A percentile compares a stretch with the other conserved stretches of the same genome.
phyloP scores from a whole-genome alignment of 2,888 invertebrate genomes.

The Tipula lateralis region DNA sequence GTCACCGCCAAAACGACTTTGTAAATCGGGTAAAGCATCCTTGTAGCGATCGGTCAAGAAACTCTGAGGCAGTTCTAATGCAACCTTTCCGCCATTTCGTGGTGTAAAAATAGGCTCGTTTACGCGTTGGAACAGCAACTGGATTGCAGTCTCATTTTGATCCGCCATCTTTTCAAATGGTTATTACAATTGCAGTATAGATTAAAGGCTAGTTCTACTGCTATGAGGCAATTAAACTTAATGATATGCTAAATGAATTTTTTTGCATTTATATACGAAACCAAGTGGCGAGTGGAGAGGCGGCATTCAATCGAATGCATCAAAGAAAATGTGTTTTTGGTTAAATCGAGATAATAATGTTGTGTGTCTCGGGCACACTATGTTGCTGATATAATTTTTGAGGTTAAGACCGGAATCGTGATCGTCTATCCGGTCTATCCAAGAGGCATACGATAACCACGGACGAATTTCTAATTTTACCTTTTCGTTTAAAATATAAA shows the following conservation, averaged over 20 bases:
- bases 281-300: not conserved
- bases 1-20: slow-evolving; percentile 41
- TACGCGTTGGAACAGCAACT: slow-evolving; percentile 44
- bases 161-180: not conserved
- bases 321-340: not conserved
- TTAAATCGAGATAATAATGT: not conserved
- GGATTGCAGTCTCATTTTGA: not conserved
- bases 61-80: slow-evolving; percentile 45
- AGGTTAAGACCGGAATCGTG: not conserved
- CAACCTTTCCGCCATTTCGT: slow-evolving; percentile 43
- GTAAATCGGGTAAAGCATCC: slow-evolving; percentile 40
- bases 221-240: not conserved
- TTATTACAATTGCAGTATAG: not conserved
- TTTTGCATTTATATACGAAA: not conserved
- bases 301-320: not conserved
- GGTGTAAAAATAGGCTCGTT: slow-evolving; percentile 46
- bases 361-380: not conserved
- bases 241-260: not conserved
- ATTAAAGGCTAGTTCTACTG: not conserved
- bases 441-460: too few species aligned
- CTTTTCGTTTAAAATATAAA: not conserved
- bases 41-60: slow-evolving; percentile 43
- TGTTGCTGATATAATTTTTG: not conserved
- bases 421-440: not conserved
- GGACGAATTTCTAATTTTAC: not conserved